phyloP scores from a whole-genome alignment of 1,140 invertebrate species.

The Drosophila seguyi region DNA sequence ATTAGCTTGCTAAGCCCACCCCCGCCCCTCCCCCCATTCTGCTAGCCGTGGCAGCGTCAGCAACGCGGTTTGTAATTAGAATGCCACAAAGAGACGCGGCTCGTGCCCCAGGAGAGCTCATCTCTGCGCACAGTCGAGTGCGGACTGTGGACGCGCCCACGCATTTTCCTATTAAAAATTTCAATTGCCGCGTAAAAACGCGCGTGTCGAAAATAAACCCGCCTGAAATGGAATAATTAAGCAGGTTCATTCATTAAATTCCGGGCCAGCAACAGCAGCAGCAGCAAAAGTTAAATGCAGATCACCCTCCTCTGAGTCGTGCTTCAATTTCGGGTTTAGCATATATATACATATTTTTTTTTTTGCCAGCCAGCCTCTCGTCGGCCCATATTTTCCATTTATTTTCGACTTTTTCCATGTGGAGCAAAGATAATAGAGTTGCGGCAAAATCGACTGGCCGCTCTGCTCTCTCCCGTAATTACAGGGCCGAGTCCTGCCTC shows the following conservation, averaged over 20 bases:
- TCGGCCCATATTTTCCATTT: slow-evolving; percentile 18
- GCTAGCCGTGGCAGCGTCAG: neutral
- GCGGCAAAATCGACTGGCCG: slow-evolving; percentile 37
- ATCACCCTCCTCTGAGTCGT: slow-evolving; percentile 23
- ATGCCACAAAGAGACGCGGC: slow-evolving; percentile 71
- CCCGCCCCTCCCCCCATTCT: neutral
- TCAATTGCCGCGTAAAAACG: slow-evolving; percentile 81
- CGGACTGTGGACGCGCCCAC: slow-evolving; percentile 79
- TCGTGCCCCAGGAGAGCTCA: slow-evolving; percentile 47
- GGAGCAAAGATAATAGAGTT: slow-evolving; percentile 54
- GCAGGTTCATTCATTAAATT: slow-evolving; percentile 78
- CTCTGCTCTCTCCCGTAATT: slow-evolving; percentile 34
- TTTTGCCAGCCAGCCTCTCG: neutral
- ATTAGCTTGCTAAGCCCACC: slow-evolving; percentile 46
- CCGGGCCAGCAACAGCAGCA: slow-evolving; percentile 15
- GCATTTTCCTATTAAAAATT: slow-evolving; percentile 83
- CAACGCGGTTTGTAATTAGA: slow-evolving; percentile 69
- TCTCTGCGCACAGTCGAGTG: slow-evolving; percentile 52
- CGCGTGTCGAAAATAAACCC: slow-evolving; percentile 80
- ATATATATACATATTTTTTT: slow-evolving; percentile 6
- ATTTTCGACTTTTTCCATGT: slow-evolving; percentile 37
- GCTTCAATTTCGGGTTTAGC: slow-evolving; percentile 27
- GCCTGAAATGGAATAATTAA: slow-evolving; percentile 80
- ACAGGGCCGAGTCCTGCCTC: slow-evolving; percentile 20
- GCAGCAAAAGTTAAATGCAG: slow-evolving; percentile 67